These are phyloP conservation scores for Amphiprion percula DNA, from an alignment of 2,113 vertebrate genomes.

Conservation along the genomic window DNA sequence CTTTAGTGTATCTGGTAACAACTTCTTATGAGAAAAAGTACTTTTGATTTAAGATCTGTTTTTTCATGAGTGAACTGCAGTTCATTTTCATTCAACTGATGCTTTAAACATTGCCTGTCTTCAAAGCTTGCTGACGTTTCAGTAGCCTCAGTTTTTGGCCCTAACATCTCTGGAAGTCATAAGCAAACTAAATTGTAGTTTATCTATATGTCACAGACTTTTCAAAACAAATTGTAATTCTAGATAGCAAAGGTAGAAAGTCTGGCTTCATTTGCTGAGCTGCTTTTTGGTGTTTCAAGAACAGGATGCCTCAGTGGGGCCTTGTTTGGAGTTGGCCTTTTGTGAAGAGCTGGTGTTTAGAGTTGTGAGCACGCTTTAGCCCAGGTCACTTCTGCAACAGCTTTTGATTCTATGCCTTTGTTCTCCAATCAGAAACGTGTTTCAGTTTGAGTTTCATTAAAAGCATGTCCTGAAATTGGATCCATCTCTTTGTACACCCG, in stretches of 20 bases:
- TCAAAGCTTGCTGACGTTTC: constrained; percentile 67
- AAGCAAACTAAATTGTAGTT: constrained; percentile 68
- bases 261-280: constrained; percentile 48
- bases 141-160: constrained; percentile 66
- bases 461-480: constrained; percentile 84
- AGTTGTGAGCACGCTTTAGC: constrained; percentile 54
- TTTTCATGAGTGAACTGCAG: constrained; percentile 13
- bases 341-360: constrained; percentile 68
- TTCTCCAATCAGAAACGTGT: constrained; percentile 81
- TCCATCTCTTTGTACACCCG: constrained; percentile 73
- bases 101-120: constrained; percentile 58
- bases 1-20: constrained; percentile 25
- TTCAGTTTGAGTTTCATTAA: constrained; percentile 84
- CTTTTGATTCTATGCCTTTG: constrained; percentile 75
- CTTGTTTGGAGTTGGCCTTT: constrained; percentile 72
- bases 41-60: constrained; percentile 7
- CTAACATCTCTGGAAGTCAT: constrained; percentile 68
- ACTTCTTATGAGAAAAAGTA: constrained; percentile 23
- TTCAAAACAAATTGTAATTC: constrained; percentile 82
- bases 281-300: constrained; percentile 55
- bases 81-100: constrained; percentile 45
- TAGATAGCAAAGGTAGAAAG: constrained; percentile 56
- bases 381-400: constrained; percentile 68
- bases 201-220: constrained; percentile 68
- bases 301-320: constrained; percentile 60